Evolutionary conservation across 2,888 invertebrate species (phyloP), one percentile per base, ranked within the genome.

Genomic region (Leptinotarsa peninsularis): DNA sequence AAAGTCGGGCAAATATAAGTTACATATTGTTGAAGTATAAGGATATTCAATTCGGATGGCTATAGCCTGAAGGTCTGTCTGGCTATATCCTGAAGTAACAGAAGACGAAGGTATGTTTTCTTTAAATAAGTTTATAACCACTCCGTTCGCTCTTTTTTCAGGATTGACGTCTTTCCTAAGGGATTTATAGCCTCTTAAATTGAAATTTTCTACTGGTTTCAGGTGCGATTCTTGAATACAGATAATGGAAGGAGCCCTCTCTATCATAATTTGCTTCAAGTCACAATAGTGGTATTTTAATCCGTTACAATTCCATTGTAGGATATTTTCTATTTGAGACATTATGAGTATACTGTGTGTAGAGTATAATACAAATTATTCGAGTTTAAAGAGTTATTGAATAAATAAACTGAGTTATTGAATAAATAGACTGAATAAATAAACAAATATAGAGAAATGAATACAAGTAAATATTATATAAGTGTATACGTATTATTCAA

Each of bases 251-350:
- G 71, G 71, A 14, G 21, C 4, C n/a, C 4, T 15, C 23, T 23
- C 23, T 23, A 23, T 23, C 23, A 23, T 23, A 23, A 23, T 23
- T 23, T 23, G 23, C 3, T 23, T 23, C 23, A 4, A 23, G 23
- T 23, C 23, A 23, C 23, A 23, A 23, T 23, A 23, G 23, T 23
- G 23, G 3, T 23, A 23, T 23, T 23, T 23, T 3, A 23, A 23
- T 23, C 23, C 23, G 23, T 23, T 23, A 23, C 69, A 69, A 54
- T 69, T 50, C 50, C 69, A 54, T 52, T 69, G 52, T 15, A 69
- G 17, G 17, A 54, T 54, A 3, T 23, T 23, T 23, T 23, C 23
- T 23, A 23, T 23, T 23, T 4, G 23, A 23, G 23, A 23, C 23
- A 23, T 23, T 23, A 23, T 23, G 3, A 4, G 23, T 23, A 23